Conservation (phyloP, 2,888 invertebrate genomes). For the Phaonia tiefii region DNA sequence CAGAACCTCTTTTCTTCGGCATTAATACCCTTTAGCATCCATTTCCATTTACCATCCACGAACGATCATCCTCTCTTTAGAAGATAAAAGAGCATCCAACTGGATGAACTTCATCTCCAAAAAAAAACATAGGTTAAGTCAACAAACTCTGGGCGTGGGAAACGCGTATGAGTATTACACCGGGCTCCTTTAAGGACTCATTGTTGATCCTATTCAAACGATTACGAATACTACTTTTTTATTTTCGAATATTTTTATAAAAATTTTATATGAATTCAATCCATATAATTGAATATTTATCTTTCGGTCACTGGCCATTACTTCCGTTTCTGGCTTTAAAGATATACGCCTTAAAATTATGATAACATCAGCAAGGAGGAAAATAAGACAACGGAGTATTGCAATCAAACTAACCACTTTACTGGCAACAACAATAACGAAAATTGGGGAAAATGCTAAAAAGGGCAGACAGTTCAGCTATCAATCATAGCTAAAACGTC, state of each 20-base stretch:
- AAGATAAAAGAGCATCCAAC: background rate
- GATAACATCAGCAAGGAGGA: slow-evolving; percentile 45
- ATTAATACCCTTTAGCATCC: no score
- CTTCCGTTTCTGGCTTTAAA: slow-evolving; percentile 54
- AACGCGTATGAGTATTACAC: slow-evolving; percentile 8
- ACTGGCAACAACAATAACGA: slow-evolving; percentile 24
- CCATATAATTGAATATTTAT: no score
- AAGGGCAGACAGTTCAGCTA: slow-evolving; percentile 68
- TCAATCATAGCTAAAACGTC: slow-evolving; percentile 66
- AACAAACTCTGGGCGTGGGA: slow-evolving; percentile 7
- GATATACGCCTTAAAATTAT: slow-evolving; percentile 65
- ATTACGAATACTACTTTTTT: no score
- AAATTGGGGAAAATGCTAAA: slow-evolving; percentile 50
- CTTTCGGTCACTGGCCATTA: slow-evolving; percentile 1
- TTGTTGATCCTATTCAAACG: slow-evolving; percentile 59
- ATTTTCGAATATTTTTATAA: slow-evolving; percentile 59
- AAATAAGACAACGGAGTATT: slow-evolving; percentile 8
- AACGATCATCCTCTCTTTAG: slow-evolving; percentile 19
- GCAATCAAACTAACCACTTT: slow-evolving; percentile 51
- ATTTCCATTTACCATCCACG: no score
- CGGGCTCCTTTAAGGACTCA: slow-evolving; percentile 58
- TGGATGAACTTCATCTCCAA: background rate
- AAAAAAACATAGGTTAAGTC: background rate
- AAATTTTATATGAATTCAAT: slow-evolving; percentile 53
- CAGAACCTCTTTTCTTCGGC: no score